phyloP scores from a whole-genome alignment of 2,113 vertebrate species.

The Fregata magnificens region DNA sequence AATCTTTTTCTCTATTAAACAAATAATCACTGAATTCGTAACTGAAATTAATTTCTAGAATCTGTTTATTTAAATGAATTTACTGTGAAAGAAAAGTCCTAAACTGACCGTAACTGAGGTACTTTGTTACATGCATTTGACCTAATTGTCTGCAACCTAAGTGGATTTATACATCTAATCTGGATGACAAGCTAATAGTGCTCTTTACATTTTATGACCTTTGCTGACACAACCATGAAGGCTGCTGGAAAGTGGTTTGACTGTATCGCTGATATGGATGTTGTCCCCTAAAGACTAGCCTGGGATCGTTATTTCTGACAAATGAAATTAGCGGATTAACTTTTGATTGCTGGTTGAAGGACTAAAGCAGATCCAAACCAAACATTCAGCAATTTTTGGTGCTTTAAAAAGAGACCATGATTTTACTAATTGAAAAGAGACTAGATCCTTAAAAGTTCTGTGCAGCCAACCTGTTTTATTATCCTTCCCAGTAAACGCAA shows the following conservation, averaged over 20 bases:
- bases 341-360: neutral
- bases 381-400: neutral
- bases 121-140: neutral
- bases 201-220: neutral
- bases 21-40: slow-evolving; percentile 15
- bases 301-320: neutral
- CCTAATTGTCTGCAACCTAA: neutral
- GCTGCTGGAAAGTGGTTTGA: neutral
- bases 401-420: neutral
- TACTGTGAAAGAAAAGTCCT: neutral
- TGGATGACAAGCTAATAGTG: neutral
- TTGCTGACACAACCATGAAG: neutral
- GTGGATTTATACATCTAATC: neutral
- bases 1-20: slow-evolving; percentile 26
- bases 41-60: neutral
- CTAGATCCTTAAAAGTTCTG: neutral
- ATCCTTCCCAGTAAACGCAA: neutral
- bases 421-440: neutral
- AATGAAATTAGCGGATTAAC: neutral
- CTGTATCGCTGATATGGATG: neutral
- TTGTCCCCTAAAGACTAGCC: neutral
- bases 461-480: neutral
- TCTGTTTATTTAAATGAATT: neutral
- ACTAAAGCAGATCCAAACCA: neutral
- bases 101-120: neutral